Conservation (phyloP, 2,113 vertebrate genomes). For the Grallaria varia region DNA sequence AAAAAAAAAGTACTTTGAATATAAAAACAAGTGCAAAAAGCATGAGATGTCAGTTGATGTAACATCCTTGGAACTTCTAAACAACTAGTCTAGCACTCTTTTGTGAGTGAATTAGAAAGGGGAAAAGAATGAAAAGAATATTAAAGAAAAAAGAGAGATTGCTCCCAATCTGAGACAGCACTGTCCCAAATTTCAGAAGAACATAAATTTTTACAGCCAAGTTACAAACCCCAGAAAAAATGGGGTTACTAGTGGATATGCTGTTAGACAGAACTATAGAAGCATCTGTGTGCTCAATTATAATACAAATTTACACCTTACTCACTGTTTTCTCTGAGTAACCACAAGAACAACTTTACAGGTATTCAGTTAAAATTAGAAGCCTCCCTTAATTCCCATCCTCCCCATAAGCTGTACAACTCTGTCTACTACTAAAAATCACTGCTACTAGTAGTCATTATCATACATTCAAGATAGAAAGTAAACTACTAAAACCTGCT, state of each 20-base stretch:
- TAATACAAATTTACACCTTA: slow-evolving; percentile 57
- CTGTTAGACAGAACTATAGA: slow-evolving; percentile 7
- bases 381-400: slow-evolving; percentile 20
- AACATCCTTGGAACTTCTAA: slow-evolving; percentile 40
- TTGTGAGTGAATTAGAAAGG: slow-evolving; percentile 17
- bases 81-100: slow-evolving; percentile 24
- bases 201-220: slow-evolving; percentile 49
- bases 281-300: slow-evolving; percentile 22
- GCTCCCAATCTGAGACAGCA: slow-evolving; percentile 63
- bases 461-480: slow-evolving; percentile 63
- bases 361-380: not conserved
- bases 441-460: slow-evolving; percentile 14
- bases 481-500: slow-evolving; percentile 8
- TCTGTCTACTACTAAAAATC: slow-evolving; percentile 10
- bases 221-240: slow-evolving; percentile 69
- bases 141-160: slow-evolving; percentile 29
- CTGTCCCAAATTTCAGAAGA: slow-evolving; percentile 69
- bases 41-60: slow-evolving; percentile 30
- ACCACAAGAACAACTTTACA: not conserved
- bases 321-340: not conserved
- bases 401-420: slow-evolving; percentile 25
- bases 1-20: not conserved
- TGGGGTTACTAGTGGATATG: slow-evolving; percentile 10
- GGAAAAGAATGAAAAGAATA: not conserved
- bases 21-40: slow-evolving; percentile 65